Evolutionary conservation across 2,888 invertebrate genomes (phyloP).

Genomic region (Bedellia somnulentella): DNA sequence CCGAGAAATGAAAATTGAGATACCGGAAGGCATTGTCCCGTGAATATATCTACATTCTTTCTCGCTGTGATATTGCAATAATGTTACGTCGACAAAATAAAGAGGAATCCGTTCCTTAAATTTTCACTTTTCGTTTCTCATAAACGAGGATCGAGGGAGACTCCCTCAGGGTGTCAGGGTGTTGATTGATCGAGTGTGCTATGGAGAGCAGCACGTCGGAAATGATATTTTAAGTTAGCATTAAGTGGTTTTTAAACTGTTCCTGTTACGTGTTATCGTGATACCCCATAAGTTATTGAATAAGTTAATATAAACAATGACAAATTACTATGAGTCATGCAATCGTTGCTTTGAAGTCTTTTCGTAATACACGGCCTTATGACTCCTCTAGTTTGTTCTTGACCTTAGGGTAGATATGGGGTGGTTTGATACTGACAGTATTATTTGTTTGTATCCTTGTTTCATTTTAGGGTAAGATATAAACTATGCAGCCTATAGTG

Average conservation of each 20-base stretch:
- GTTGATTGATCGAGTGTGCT: not conserved
- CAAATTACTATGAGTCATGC: no score
- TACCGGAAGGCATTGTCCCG: conserved; percentile 56
- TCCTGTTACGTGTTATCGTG: no score
- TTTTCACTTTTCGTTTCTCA: conserved; percentile 27
- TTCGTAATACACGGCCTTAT: no score
- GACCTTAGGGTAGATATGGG: no score
- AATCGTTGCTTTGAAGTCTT: no score
- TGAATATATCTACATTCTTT: conserved; percentile 52
- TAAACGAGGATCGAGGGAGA: conserved; percentile 13
- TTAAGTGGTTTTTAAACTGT: conserved; percentile 4
- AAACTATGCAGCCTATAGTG: no score
- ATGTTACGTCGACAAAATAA: conserved; percentile 42
- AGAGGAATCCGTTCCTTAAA: conserved; percentile 36
- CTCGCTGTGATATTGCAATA: conserved; percentile 50
- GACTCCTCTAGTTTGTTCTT: no score
- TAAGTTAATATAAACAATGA: no score
- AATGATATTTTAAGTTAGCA: not conserved
- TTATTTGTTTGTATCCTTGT: no score
- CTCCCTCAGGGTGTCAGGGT: conserved; percentile 4
- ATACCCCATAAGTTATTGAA: no score
- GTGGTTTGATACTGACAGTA: no score
- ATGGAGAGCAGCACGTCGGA: not conserved
- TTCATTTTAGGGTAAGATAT: no score
- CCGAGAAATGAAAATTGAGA: conserved; percentile 59